phyloP scores from a whole-genome alignment of 30 jellyfish, hydroid and myxozoan genomes.

The Mastigias papua region DNA sequence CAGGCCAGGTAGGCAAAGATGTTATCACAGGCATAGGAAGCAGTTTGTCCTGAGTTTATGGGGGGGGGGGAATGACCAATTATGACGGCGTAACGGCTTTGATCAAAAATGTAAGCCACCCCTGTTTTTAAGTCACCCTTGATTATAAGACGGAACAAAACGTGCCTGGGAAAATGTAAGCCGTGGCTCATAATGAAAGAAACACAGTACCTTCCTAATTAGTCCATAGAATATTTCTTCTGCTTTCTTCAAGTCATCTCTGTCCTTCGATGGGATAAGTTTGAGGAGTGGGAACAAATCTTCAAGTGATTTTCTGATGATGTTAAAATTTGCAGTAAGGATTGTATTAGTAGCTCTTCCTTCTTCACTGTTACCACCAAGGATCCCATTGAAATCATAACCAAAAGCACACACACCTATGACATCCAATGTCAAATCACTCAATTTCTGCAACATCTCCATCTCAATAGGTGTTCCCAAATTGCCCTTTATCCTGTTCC shows the following conservation, averaged over 20 bases:
- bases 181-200: too few relatives aligned
- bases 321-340: slow-evolving; percentile 40
- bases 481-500: slow-evolving; percentile 11
- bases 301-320: slow-evolving; percentile 23
- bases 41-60: too few relatives aligned
- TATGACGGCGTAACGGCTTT: too few relatives aligned
- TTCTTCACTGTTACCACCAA: slow-evolving; percentile 24
- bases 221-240: slow-evolving; percentile 23
- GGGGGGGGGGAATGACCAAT: too few relatives aligned
- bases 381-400: slow-evolving; percentile 28
- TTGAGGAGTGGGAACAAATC: slow-evolving; percentile 37
- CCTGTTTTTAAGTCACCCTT: too few relatives aligned
- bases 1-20: too few relatives aligned
- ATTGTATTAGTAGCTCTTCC: slow-evolving; percentile 35
- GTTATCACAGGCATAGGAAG: too few relatives aligned
- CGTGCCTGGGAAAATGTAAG: too few relatives aligned
- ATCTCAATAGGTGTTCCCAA: slow-evolving; percentile 41
- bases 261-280: slow-evolving; percentile 49
- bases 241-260: slow-evolving; percentile 48
- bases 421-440: slow-evolving; percentile 56
- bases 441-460: slow-evolving; percentile 37
- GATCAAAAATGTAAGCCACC: too few relatives aligned
- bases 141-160: too few relatives aligned
- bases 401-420: slow-evolving; percentile 73
- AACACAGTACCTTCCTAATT: slow-evolving; percentile 36